Evolutionary conservation across 2,113 vertebrate genomes (phyloP).

Genomic region (Cavia aperea): DNA sequence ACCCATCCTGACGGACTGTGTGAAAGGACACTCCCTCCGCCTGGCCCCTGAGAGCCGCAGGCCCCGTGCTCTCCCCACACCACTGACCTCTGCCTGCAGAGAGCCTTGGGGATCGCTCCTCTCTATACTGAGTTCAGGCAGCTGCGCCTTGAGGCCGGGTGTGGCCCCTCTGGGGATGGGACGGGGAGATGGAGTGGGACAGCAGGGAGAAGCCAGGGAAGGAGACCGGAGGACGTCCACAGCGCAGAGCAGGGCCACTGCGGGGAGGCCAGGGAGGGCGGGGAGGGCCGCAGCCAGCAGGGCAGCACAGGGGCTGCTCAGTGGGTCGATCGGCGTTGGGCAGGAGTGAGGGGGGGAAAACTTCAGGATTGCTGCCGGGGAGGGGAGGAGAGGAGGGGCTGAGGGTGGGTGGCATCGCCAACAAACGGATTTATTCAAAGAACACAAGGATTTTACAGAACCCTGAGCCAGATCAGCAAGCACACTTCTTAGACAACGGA

Average conservation of each 20-base stretch:
- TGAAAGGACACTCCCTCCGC: background rate
- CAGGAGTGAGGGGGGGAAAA: background rate
- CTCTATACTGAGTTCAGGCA: background rate
- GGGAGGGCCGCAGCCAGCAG: background rate
- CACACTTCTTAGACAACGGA: background rate
- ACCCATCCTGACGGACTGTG: background rate
- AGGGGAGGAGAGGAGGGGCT: background rate
- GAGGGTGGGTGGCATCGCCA: background rate
- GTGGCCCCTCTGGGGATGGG: background rate
- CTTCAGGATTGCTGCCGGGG: background rate
- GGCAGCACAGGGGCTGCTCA: fast-evolving
- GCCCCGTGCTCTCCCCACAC: background rate
- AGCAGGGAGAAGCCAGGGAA: no score
- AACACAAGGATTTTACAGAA: background rate
- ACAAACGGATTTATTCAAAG: background rate
- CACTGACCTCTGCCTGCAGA: background rate
- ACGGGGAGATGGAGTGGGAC: background rate
- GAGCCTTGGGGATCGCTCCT: no score
- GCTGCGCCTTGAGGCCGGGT: background rate
- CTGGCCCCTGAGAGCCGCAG: background rate
- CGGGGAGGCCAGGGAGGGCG: background rate
- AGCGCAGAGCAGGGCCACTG: background rate
- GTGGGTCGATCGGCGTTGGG: background rate
- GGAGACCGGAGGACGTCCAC: background rate
- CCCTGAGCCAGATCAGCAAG: background rate